Evolutionary conservation across 2,113 vertebrate genomes (phyloP).

Genomic region (Clupea harengus): DNA sequence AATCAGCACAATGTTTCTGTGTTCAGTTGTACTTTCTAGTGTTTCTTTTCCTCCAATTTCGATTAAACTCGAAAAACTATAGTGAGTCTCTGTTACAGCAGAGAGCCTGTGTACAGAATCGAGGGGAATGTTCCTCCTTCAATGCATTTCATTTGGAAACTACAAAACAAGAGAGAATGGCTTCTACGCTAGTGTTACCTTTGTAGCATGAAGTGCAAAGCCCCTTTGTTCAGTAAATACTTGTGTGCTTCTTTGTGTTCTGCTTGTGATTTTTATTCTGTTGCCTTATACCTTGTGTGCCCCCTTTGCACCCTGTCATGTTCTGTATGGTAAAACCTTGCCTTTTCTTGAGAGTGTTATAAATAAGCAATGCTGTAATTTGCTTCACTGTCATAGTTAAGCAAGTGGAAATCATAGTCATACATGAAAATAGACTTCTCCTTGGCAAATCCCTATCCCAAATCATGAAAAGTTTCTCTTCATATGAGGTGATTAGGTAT

Average conservation of each 20-base stretch:
- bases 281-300: neutral
- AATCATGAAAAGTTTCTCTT: neutral
- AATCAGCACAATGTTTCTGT: neutral
- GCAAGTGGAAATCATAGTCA: neutral
- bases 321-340: neutral
- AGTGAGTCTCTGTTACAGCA: neutral
- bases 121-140: neutral
- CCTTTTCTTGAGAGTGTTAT: neutral
- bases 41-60: neutral
- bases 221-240: neutral
- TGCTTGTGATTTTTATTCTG: neutral
- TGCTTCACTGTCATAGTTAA: neutral
- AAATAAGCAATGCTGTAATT: neutral
- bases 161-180: too few species aligned
- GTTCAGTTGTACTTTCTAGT: neutral
- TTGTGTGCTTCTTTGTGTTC: neutral
- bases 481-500: neutral
- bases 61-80: neutral
- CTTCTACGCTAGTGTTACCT: too few species aligned
- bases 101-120: neutral
- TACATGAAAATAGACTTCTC: neutral
- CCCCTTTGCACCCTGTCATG: neutral
- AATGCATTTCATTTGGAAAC: neutral
- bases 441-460: neutral
- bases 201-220: too few species aligned